A percentile compares a stretch with the other conserved stretches of the same genome.
Conservation (phyloP, 2,113 vertebrate genomes). For the Piprites chloris region DNA sequence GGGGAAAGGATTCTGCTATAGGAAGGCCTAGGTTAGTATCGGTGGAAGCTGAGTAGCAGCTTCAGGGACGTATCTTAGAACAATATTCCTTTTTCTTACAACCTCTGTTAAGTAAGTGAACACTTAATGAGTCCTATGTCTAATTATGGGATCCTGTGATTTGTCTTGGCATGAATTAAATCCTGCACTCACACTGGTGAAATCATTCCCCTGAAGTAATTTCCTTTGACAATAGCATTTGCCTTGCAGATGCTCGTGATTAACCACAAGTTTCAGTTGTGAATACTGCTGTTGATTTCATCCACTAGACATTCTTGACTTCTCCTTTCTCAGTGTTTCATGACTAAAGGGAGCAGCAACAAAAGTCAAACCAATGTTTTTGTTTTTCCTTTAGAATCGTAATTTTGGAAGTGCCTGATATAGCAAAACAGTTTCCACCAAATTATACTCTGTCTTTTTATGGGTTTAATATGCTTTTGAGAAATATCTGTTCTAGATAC, state of each 20-base stretch:
- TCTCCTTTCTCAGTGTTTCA: not conserved
- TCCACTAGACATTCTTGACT: not conserved
- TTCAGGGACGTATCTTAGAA: not conserved
- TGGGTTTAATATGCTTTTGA: not conserved
- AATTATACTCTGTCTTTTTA: not conserved
- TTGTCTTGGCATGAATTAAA: constrained; percentile 33
- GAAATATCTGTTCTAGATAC: not conserved
- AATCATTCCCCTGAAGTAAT: constrained; percentile 19
- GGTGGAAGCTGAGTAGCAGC: not conserved
- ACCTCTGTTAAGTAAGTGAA: not conserved
- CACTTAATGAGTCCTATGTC: constrained; percentile 8
- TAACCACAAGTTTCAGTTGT: not conserved
- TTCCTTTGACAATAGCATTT: constrained; percentile 22
- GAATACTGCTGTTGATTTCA: not conserved
- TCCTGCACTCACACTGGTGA: not conserved
- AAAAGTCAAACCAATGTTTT: not conserved
- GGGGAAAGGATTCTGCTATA: not conserved
- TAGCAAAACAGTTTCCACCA: not conserved
- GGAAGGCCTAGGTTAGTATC: not conserved
- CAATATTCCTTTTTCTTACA: not conserved
- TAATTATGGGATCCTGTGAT: constrained; percentile 14
- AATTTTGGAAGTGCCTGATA: not conserved
- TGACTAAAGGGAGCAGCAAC: not conserved
- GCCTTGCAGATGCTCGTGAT: constrained; percentile 9
- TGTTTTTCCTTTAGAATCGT: not conserved